Conservation (phyloP, 2,797 vertebrate genomes). For the Rhinophrynus dorsalis region DNA sequence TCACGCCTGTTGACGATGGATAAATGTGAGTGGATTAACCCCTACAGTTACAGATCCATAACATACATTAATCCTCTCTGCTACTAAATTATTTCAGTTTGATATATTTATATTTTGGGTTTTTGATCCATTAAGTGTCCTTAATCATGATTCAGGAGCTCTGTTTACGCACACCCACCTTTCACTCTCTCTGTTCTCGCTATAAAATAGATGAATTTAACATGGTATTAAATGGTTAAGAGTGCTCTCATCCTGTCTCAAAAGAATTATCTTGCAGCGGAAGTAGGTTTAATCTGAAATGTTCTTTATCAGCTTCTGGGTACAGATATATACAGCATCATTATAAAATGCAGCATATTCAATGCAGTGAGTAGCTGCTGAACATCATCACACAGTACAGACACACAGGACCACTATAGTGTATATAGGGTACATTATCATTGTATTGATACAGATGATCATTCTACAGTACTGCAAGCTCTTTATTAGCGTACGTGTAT, state of each 20-base stretch:
- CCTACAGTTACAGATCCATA: neutral
- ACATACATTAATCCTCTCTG: neutral
- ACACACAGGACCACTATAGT: too few relatives aligned
- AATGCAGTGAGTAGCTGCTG: neutral
- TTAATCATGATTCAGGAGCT: neutral
- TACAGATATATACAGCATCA: neutral
- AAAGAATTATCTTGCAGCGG: constrained; percentile 5
- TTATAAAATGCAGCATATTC: neutral
- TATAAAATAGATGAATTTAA: too few relatives aligned
- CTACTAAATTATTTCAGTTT: neutral
- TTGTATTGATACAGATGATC: neutral
- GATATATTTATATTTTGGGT: neutral
- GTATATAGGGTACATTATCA: too few relatives aligned
- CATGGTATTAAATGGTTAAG: neutral
- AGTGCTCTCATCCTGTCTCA: neutral
- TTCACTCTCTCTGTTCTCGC: neutral
- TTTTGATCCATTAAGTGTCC: neutral
- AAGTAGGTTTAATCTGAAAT: constrained; percentile 9
- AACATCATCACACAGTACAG: too few relatives aligned
- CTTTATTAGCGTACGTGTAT: neutral
- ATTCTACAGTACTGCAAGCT: neutral
- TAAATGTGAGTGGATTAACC: neutral
- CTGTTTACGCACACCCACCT: neutral
- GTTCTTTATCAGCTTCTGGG: constrained; percentile 7
- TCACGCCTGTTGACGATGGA: neutral